Base-by-base conservation (phyloP, 2,113 vertebrate species). In the Lanius collurio region DNA sequence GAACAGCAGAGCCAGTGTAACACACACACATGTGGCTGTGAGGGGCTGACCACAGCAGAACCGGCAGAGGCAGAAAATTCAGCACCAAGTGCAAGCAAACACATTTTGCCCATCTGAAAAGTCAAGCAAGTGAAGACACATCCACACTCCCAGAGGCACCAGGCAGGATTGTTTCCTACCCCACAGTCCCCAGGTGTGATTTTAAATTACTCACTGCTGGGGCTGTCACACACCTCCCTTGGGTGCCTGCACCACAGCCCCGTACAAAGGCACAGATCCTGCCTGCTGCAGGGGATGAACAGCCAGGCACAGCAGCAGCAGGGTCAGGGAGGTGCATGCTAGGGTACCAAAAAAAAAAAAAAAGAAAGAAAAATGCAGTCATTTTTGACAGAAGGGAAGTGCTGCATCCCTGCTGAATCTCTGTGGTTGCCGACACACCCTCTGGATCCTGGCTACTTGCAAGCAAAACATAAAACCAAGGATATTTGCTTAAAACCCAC, bases 401-500 rank as follows among this genome's bases (percentile, higher is more conserved):
- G 39, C 91, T 74, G 44, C 39, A 56, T 57, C 88, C 76, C 57
- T 68, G 68, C 59, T 0, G 9, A 70, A 85, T 60, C 4, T 6
- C 83, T 74, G 39, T 7, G 68, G 64, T 35, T 87, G 84, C 71
- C 89, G 71, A 35, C 56, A 39, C 63, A 69, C 59, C 78, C 90
- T 70, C 65, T 92, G 90, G 80, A 90, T 50, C 49, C 76, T 28
- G 44, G 46, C 88, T 96, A 49, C 88, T 69, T 27, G 68, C 79
- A 93, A 60, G 89, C 69, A 78, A 74, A 89, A 81, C 18, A 50
- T 23, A 81, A 95, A 96, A 62, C 33, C 79, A 64, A 94, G 81
- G 81, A 47, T 83, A 73, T 95, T 88, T 97, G 95, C 93, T 92
- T 87, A 93, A 96, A 95, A 83, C 67, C 85, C 95, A 82, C 88